Percentiles rank a stretch among this genome's conserved stretches.
Conservation (phyloP, 2,797 vertebrate genomes). For the Nasua narica region DNA sequence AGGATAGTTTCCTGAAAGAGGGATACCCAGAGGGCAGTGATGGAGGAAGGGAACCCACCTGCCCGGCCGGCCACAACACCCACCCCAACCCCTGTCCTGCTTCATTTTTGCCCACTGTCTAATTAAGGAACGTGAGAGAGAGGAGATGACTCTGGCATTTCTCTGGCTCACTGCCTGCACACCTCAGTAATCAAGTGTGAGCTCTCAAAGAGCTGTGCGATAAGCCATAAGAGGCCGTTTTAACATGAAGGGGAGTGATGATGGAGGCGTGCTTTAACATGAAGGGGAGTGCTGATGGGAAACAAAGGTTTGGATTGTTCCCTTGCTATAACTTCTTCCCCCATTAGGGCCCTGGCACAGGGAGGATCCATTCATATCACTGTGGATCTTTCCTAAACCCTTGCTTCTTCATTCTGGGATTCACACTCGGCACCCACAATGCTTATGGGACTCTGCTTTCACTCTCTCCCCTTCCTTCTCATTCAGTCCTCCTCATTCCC, state of each 20-base stretch:
- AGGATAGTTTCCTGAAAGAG: background rate
- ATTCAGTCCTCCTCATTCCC: background rate
- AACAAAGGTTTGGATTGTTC: background rate
- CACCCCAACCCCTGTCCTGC: background rate
- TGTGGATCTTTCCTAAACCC: background rate
- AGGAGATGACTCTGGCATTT: background rate
- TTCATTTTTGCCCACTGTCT: background rate
- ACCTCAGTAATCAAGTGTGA: background rate
- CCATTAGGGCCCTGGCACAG: background rate
- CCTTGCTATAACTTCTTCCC: background rate
- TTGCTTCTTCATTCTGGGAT: background rate
- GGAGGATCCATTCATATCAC: background rate
- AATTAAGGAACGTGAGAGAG: background rate
- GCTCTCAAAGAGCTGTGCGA: background rate
- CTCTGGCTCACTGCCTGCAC: background rate
- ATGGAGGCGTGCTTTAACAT: background rate
- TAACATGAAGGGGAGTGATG: rapidly evolving
- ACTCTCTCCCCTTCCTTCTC: background rate
- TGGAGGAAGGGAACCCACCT: background rate
- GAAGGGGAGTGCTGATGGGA: background rate
- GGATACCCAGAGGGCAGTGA: background rate
- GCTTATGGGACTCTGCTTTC: background rate
- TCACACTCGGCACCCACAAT: background rate
- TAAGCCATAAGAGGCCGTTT: background rate
- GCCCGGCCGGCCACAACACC: background rate